Evolutionary conservation across 2,797 vertebrate species (phyloP), one percentile per base, ranked within the genome.

Genomic region (Nannoperca obscura): DNA sequence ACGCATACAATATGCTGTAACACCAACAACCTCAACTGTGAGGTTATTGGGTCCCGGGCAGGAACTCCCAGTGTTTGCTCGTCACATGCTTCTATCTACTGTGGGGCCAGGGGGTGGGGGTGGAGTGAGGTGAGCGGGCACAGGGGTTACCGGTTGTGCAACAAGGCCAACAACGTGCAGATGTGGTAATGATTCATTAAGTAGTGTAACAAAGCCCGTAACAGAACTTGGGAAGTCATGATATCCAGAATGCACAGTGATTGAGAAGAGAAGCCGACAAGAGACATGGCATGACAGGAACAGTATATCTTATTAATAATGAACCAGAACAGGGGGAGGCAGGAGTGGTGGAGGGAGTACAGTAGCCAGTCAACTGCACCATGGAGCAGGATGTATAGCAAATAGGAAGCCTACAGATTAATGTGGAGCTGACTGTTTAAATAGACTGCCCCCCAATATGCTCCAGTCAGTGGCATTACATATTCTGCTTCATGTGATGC

Each of bases 401-500:
- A 61, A n/a, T 1, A 40, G 5, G 15, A 65, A 22, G 34, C n/a
- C 22, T 7, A 34, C 20, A 63, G 46, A 68, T 58, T 34, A 52
- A 71, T 30, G 42, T 60, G 30, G 14, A n/a, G 19, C 19, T 10
- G 15, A 17, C 42, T 22, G 52, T 11, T 36, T 6, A 30, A 20
- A 22, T n/a, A 11, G 32, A 40, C 5, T 32, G 15, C 42, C 6
- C 34, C 2, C 13, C 15, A 24, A 49, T 64, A 34, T 32, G 13
- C 42, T 47, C n/a, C n/a, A n/a, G n/a, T n/a, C n/a, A n/a, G n/a
- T n/a, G 20, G 20, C 60, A 78, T 89, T 67, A 78, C 44, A 81
- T 63, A 91, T 85, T 86, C 81, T 88, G 81, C 66, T 89, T 88
- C 74, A 86, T 88, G 76, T 84, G 82, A 86, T 73, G 75, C 78